phyloP scores from a whole-genome alignment of 2,888 invertebrate species.

The Coelopa pilipes region DNA sequence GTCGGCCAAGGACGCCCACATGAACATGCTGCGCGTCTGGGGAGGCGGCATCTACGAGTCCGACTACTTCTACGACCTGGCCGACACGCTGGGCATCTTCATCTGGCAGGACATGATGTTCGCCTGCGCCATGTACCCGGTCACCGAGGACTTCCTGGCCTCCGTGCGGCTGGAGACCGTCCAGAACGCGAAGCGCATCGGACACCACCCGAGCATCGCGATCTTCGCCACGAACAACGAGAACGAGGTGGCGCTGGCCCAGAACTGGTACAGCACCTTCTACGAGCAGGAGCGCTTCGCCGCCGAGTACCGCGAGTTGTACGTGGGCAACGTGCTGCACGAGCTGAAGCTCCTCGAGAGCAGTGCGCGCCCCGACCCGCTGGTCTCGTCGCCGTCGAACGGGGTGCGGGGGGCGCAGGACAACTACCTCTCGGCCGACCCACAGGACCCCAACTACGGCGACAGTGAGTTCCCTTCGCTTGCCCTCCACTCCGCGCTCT shows the following conservation, averaged over 20 bases:
- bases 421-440: slow-evolving; percentile 81
- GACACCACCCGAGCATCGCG: slow-evolving; percentile 87
- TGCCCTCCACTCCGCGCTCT: no score
- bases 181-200: slow-evolving; percentile 84
- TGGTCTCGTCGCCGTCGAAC: slow-evolving; percentile 93
- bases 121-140: slow-evolving; percentile 95
- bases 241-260: slow-evolving; percentile 88
- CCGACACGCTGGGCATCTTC: slow-evolving; percentile 89
- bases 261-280: slow-evolving; percentile 79
- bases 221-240: slow-evolving; percentile 98
- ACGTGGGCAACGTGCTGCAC: slow-evolving; percentile 79
- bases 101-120: slow-evolving; percentile 99
- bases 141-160: slow-evolving; percentile 75
- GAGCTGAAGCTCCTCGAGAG: slow-evolving; percentile 68
- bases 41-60: slow-evolving; percentile 97
- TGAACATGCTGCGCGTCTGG: slow-evolving; percentile 97
- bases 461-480: slow-evolving; percentile 74
- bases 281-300: slow-evolving; percentile 71
- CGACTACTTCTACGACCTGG: slow-evolving; percentile 86
- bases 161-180: slow-evolving; percentile 80
- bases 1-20: slow-evolving; percentile 80
- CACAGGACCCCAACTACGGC: slow-evolving; percentile 83
- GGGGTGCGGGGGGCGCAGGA: slow-evolving; percentile 77
- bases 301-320: slow-evolving; percentile 84
- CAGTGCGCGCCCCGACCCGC: slow-evolving; percentile 61